Base-by-base conservation (phyloP, 2,888 invertebrate genomes). In the Argyra leucocephala region DNA sequence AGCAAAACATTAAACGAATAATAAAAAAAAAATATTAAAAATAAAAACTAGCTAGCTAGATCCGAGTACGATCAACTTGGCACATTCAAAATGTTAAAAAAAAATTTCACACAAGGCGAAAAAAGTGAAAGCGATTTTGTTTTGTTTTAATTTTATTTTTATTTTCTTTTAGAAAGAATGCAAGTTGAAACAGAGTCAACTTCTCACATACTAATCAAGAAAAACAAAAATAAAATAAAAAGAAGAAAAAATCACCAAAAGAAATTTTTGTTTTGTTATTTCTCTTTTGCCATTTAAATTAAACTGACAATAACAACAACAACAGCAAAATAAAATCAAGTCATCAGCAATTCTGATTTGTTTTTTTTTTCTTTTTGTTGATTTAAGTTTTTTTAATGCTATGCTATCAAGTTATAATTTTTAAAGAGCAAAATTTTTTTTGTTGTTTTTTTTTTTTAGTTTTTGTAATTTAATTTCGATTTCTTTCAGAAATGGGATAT, bases 81-180 rank as follows among this genome's bases (percentile, higher is more conserved):
- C 48, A 48, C 18, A 48, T 48, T 48, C 48, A 48, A n/a, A 48
- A 48, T 18, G 4, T 9, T 31, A 31, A 48, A 48, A 48, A 48
- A 48, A 48, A 48, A 48, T 12, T 18, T 48, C 48, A 48, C 48
- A 48, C n/a, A 48, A 48, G 48, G 48, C 48, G 48, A 48, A 48
- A 48, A 48, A 48, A 48, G 48, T 48, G 48, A 48, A 48, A 48
- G 48, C 48, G 48, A 12, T 48, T 48, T 48, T 48, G 6, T 15
- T 48, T 48, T 48, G 12, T 15, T 48, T 15, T 18, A 15, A 18
- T 48, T 48, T 15, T 18, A 15, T 48, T 48, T 48, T 48, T n/a
- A 18, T 48, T 48, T 58, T 58, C 23, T 59, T 59, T 59, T 59
- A 59, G 59, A 59, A 59, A 59, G 59, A 59, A 59, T 59, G 59